Evolutionary conservation across 2,113 vertebrate genomes (phyloP).

Genomic region (Oncorhynchus masou): DNA sequence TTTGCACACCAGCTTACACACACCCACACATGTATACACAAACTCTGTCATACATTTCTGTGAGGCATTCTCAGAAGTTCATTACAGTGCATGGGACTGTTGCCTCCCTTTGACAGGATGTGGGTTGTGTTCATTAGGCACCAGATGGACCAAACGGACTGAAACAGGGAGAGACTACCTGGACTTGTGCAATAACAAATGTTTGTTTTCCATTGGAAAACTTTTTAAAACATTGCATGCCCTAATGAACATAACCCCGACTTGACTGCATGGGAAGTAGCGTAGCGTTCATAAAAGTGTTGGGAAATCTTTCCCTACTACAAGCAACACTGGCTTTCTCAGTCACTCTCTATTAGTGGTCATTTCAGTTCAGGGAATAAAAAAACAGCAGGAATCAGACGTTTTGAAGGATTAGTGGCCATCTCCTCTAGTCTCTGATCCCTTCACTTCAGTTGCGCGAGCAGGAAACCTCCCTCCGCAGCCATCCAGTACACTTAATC

Average conservation of each 20-base stretch:
- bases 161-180: not conserved
- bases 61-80: slow-evolving; percentile 64
- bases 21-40: slow-evolving; percentile 67
- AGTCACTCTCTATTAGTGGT: slow-evolving; percentile 35
- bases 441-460: slow-evolving; percentile 38
- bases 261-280: not conserved
- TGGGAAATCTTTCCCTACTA: slow-evolving; percentile 12
- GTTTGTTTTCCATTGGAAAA: too few species aligned
- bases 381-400: slow-evolving; percentile 43
- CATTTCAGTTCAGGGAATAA: slow-evolving; percentile 44
- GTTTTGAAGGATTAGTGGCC: slow-evolving; percentile 50
- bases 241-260: not conserved
- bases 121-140: not conserved
- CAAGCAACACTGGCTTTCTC: slow-evolving; percentile 15
- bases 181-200: not conserved
- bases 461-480: slow-evolving; percentile 45
- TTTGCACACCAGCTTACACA: slow-evolving; percentile 67
- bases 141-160: not conserved
- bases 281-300: not conserved
- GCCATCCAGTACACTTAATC: slow-evolving; percentile 51
- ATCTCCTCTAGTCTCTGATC: slow-evolving; percentile 53
- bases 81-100: slow-evolving; percentile 60
- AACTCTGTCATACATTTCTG: slow-evolving; percentile 67
- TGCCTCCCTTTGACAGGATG: slow-evolving; percentile 50
- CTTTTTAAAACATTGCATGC: too few species aligned